Conservation (phyloP, 2,113 vertebrate genomes). For the Melozone crissalis region DNA sequence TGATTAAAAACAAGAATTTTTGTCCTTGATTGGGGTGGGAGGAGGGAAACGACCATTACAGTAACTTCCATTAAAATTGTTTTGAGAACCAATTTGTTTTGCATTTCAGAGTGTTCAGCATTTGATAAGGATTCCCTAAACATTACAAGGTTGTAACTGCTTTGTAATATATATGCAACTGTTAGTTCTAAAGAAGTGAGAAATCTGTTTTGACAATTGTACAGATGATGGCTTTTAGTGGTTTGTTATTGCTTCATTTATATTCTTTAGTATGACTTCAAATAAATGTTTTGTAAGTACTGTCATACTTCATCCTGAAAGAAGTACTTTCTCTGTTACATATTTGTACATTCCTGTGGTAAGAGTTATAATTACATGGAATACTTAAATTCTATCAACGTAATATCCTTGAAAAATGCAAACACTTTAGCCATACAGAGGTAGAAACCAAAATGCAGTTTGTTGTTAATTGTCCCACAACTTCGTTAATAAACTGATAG, state of each 20-base stretch:
- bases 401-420: neutral
- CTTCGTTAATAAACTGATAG: constrained; percentile 9
- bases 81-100: constrained; percentile 68
- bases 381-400: constrained; percentile 1
- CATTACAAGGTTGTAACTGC: constrained; percentile 63
- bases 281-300: constrained; percentile 56
- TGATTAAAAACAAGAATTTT: neutral
- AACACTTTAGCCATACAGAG: constrained; percentile 1
- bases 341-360: constrained; percentile 49
- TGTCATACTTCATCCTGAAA: constrained; percentile 44
- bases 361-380: constrained; percentile 34
- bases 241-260: constrained; percentile 58
- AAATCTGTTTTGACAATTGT: constrained; percentile 57
- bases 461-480: constrained; percentile 25
- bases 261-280: constrained; percentile 57
- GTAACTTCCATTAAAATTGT: constrained; percentile 68
- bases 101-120: constrained; percentile 66
- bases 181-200: constrained; percentile 27
- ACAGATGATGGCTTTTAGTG: constrained; percentile 56
- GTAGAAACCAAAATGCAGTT: constrained; percentile 41
- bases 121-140: constrained; percentile 38
- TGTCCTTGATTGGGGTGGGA: constrained; percentile 48
- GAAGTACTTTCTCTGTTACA: constrained; percentile 31
- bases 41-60: constrained; percentile 18
- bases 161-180: constrained; percentile 63